A percentile compares a stretch with the other conserved stretches of the same genome.
These are phyloP conservation scores for Eurytoma adleriae DNA, from an alignment of 2,888 invertebrate species.

Conservation along the genomic window DNA sequence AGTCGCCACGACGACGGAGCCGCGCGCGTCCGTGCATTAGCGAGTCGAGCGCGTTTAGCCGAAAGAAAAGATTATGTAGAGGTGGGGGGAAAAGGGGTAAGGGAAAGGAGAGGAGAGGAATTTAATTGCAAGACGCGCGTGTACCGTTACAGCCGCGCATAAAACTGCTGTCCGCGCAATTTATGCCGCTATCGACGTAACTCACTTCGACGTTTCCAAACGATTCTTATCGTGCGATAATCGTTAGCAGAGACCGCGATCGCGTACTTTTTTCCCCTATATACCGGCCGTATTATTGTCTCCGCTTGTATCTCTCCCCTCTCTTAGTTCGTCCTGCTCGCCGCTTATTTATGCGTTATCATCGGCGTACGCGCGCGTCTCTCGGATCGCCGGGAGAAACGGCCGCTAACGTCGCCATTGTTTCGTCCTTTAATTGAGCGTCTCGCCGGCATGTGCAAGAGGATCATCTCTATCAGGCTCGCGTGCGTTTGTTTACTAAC, in stretches of 20 bases:
- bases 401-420: slow-evolving; percentile 30
- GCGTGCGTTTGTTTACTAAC: background rate
- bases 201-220: slow-evolving; percentile 54
- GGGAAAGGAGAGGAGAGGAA: slow-evolving; percentile 14
- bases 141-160: slow-evolving; percentile 52
- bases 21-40: slow-evolving; percentile 13
- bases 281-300: slow-evolving; percentile 29
- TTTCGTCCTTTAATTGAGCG: slow-evolving; percentile 17
- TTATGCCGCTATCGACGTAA: slow-evolving; percentile 56
- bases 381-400: background rate
- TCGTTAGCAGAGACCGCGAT: slow-evolving; percentile 38
- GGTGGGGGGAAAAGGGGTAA: background rate
- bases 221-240: slow-evolving; percentile 56
- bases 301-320: background rate
- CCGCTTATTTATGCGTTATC: too few relatives aligned
- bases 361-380: background rate
- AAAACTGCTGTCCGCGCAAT: slow-evolving; percentile 55
- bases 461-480: slow-evolving; percentile 3
- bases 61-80: background rate
- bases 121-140: slow-evolving; percentile 48
- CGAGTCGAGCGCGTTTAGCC: slow-evolving; percentile 16
- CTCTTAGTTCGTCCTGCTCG: background rate
- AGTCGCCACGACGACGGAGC: background rate
- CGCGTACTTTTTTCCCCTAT: slow-evolving; percentile 13
- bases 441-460: slow-evolving; percentile 1